A percentile compares a stretch with the other conserved stretches of the same genome.
Conservation (phyloP, 2,888 invertebrate species). For the Nineta flava region DNA sequence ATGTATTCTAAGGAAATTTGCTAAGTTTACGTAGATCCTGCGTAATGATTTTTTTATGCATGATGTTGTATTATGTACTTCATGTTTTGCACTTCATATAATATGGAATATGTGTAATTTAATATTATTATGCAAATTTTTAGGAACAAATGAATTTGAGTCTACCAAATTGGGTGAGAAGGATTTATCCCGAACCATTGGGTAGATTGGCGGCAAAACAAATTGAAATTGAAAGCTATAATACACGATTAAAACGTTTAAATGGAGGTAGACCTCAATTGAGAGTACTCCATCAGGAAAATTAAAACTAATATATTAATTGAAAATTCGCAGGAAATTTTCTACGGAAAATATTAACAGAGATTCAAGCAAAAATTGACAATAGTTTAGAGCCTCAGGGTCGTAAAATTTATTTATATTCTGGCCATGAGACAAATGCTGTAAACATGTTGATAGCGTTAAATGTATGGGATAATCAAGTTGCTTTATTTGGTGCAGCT, state of each 20-base stretch:
- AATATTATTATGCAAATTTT: neutral
- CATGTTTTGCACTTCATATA: too few species aligned
- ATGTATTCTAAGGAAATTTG: too few species aligned
- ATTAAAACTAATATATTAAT: too few species aligned
- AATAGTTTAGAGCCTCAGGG: constrained; percentile 14
- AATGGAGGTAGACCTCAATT: constrained; percentile 25
- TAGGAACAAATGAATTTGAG: constrained; percentile 20
- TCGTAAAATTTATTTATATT: constrained; percentile 29
- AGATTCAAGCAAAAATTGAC: constrained; percentile 20
- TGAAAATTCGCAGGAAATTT: constrained; percentile 7
- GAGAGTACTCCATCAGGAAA: too few species aligned
- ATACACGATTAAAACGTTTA: constrained; percentile 22
- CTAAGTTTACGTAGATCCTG: too few species aligned
- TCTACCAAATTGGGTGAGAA: constrained; percentile 28
- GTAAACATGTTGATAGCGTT: constrained; percentile 32
- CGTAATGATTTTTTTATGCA: too few species aligned
- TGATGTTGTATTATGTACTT: too few species aligned
- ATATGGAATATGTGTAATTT: too few species aligned
- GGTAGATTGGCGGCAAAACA: constrained; percentile 23
- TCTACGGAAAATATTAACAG: constrained; percentile 23
- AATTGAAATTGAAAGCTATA: constrained; percentile 27
- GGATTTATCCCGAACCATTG: constrained; percentile 22
- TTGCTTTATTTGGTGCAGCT: constrained; percentile 23
- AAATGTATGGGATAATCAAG: constrained; percentile 28
- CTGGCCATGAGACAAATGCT: constrained; percentile 41